Evolutionary conservation across 2,797 vertebrate genomes (phyloP).

Genomic region (Dendrocincla fuliginosa): DNA sequence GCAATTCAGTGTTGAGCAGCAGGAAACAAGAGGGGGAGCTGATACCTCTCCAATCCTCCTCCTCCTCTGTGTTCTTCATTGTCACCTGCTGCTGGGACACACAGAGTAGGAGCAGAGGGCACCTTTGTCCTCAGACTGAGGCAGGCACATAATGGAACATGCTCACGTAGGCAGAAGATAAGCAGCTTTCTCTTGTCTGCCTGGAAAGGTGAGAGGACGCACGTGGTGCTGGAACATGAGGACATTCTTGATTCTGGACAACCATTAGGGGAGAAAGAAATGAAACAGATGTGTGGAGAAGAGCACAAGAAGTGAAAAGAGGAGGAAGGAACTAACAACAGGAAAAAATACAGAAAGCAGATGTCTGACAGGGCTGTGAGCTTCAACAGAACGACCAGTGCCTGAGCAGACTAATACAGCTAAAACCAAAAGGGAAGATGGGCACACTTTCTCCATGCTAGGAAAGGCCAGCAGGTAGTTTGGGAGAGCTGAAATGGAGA

Average conservation of each 20-base stretch:
- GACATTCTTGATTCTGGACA: not conserved
- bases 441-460: not conserved
- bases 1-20: not conserved
- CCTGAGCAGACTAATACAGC: not conserved
- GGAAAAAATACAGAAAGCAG: not conserved
- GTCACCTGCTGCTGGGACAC: not conserved
- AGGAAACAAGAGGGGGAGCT: not conserved
- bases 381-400: accelerated
- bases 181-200: not conserved
- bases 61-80: not conserved
- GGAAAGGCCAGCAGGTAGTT: not conserved
- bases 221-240: not conserved
- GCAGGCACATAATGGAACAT: not conserved
- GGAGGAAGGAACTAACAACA: not conserved
- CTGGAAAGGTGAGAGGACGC: not conserved
- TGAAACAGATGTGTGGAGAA: not conserved
- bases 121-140: not conserved
- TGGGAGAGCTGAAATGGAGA: not conserved
- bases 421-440: not conserved
- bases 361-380: not conserved
- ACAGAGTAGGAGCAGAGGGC: accelerated
- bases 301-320: not conserved
- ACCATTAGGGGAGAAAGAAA: not conserved
- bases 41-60: not conserved
- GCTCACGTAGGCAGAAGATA: accelerated